phyloP scores from a whole-genome alignment of 2,888 invertebrate species.

The Psylliodes chrysocephalus region DNA sequence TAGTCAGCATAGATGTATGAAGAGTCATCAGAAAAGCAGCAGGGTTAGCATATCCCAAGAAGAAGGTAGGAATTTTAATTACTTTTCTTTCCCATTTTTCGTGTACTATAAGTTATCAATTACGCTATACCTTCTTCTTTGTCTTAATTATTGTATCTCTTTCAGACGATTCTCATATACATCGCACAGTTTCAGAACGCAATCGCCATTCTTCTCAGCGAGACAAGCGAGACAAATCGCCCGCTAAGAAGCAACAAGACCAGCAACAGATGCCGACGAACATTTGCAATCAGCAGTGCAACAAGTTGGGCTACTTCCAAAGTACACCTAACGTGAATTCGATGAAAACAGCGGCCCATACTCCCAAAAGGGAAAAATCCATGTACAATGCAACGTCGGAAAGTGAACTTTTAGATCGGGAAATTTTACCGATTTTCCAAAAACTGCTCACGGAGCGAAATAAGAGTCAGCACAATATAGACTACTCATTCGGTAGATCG shows the following conservation, averaged over 20 bases:
- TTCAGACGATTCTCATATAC: conserved; percentile 58
- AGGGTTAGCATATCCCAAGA: conserved; percentile 58
- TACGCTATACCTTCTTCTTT: not conserved
- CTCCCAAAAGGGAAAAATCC: conserved; percentile 58
- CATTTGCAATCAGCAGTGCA: conserved; percentile 62
- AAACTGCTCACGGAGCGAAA: conserved; percentile 88
- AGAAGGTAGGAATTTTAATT: conserved; percentile 56
- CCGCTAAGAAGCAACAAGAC: conserved; percentile 46
- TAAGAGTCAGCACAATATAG: conserved; percentile 72
- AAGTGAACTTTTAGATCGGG: conserved; percentile 82
- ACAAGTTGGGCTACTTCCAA: conserved; percentile 68
- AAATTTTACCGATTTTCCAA: conserved; percentile 91
- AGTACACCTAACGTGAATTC: conserved; percentile 72
- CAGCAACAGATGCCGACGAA: conserved; percentile 47
- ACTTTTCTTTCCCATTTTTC: no score
- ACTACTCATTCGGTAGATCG: conserved; percentile 82
- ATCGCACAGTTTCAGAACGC: conserved; percentile 61
- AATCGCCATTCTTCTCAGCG: conserved; percentile 57
- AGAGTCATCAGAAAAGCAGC: conserved; percentile 58
- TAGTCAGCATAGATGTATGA: conserved; percentile 60
- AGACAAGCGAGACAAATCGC: conserved; percentile 58
- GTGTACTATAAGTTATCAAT: no score
- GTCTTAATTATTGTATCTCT: no score
- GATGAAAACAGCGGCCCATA: conserved; percentile 37
- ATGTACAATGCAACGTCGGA: conserved; percentile 83